phyloP scores from a whole-genome alignment of 2,113 vertebrate genomes.

The Halcyon senegalensis region DNA sequence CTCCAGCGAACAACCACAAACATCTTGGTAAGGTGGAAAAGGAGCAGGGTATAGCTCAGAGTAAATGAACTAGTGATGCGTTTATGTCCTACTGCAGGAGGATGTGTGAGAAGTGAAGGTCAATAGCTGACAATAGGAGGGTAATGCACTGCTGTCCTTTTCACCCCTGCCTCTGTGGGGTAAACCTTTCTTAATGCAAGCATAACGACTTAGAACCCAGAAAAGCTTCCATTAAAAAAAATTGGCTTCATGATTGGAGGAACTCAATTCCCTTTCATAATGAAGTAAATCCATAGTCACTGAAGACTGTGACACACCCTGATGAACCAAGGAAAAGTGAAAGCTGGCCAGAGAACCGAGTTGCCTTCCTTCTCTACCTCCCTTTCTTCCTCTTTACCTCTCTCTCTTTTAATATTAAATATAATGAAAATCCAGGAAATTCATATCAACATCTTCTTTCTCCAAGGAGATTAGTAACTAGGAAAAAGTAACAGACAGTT shows the following conservation, averaged over 20 bases:
- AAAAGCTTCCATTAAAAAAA: not conserved
- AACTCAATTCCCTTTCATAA: not conserved
- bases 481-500: not conserved
- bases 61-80: not conserved
- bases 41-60: not conserved
- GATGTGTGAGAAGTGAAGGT: not conserved
- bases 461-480: not conserved
- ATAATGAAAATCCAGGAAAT: not conserved
- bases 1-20: slow-evolving; percentile 7
- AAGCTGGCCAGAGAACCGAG: not conserved
- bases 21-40: slow-evolving; percentile 9
- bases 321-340: not conserved
- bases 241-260: not conserved
- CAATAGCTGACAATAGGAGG: not conserved
- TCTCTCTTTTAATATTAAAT: not conserved
- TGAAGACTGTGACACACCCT: not conserved
- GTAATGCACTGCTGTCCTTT: not conserved
- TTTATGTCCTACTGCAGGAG: not conserved
- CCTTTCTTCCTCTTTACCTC: not conserved
- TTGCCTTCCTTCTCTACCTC: not conserved
- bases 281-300: not conserved
- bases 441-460: not conserved
- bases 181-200: not conserved
- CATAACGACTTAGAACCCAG: not conserved
- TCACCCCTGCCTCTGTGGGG: not conserved